phyloP scores from a whole-genome alignment of 2,113 vertebrate species.

The Corythornis cristatus region DNA sequence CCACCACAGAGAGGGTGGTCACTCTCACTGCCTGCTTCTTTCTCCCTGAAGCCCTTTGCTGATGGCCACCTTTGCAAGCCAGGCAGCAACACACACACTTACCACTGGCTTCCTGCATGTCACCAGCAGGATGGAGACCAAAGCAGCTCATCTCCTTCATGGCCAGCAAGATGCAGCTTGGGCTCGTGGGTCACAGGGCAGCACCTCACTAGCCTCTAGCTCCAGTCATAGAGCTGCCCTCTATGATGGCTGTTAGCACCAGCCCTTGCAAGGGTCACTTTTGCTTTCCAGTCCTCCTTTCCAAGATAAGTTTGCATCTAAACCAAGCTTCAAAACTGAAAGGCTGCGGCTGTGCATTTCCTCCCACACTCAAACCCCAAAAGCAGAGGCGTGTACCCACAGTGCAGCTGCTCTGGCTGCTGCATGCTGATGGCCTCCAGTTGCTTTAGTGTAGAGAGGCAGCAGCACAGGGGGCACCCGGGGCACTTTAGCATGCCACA shows the following conservation, averaged over 20 bases:
- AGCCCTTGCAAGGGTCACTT: neutral
- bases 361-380: neutral
- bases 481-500: fast-evolving
- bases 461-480: neutral
- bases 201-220: neutral
- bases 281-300: neutral
- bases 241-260: neutral
- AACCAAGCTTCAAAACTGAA: neutral
- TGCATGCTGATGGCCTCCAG: neutral
- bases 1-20: neutral
- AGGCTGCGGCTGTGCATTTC: neutral
- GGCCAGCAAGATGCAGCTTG: fast-evolving
- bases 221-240: neutral
- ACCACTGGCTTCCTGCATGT: neutral
- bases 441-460: neutral
- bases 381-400: fast-evolving
- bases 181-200: neutral
- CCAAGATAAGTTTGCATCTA: neutral
- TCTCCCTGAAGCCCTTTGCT: neutral
- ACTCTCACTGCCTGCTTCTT: neutral
- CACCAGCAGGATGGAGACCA: neutral
- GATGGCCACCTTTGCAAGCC: neutral
- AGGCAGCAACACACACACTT: neutral
- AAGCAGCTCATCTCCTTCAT: neutral
- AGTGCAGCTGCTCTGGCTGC: fast-evolving